Conservation (phyloP, 2,797 vertebrate species). For the Acanthurus tractus region DNA sequence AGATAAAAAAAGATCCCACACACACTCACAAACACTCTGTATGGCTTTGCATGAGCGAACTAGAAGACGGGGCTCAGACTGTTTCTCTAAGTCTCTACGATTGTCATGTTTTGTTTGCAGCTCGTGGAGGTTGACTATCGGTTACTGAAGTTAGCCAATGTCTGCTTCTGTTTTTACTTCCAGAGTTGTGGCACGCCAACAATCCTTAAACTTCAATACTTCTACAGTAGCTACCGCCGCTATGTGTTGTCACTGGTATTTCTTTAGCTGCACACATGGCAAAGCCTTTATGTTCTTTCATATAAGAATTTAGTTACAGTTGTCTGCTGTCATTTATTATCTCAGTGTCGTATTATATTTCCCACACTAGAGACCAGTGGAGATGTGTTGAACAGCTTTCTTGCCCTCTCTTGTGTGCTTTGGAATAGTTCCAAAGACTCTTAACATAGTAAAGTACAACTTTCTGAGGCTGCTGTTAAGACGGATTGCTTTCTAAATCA, state of each 20-base stretch:
- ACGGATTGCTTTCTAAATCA: conserved; percentile 81
- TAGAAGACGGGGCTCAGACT: conserved; percentile 56
- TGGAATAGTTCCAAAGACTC: conserved; percentile 80
- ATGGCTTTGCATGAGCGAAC: conserved; percentile 41
- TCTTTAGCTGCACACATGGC: conserved; percentile 43
- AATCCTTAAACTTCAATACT: conserved; percentile 50
- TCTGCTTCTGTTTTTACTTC: conserved; percentile 42
- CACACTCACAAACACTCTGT: conserved; percentile 49
- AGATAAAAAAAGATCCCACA: conserved; percentile 27
- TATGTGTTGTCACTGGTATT: conserved; percentile 39
- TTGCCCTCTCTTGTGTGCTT: conserved; percentile 77
- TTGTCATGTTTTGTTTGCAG: conserved; percentile 60
- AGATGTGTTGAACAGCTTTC: conserved; percentile 68
- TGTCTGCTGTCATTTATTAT: conserved; percentile 78
- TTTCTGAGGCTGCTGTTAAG: conserved; percentile 74
- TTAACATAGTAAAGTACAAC: conserved; percentile 74
- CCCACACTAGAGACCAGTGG: conserved; percentile 70
- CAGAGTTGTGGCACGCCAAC: conserved; percentile 35
- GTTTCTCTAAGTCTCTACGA: conserved; percentile 46
- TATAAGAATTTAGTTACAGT: conserved; percentile 75
- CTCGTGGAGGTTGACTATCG: conserved; percentile 50
- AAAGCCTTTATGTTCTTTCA: conserved; percentile 61
- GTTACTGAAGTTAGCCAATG: conserved; percentile 36
- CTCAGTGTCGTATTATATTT: conserved; percentile 77
- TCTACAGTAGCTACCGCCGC: conserved; percentile 35